Evolutionary conservation across 1,140 invertebrate species (phyloP), one percentile per base, ranked within the genome.

Genomic region (Diprion similis): DNA sequence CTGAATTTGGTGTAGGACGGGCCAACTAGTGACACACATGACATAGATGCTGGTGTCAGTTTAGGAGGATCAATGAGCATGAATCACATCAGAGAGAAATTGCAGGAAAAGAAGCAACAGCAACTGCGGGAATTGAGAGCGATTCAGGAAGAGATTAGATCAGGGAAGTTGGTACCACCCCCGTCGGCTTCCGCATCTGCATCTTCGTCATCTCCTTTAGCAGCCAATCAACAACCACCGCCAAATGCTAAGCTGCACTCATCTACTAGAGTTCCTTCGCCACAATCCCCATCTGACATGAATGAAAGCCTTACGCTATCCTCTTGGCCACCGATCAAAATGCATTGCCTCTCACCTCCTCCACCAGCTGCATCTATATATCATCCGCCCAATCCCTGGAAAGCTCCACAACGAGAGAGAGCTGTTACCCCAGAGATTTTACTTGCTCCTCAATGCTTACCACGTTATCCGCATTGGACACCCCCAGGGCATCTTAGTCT

Each of bases 81-180:
- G 2, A 95, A 96, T 77, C 75, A 86, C 80, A 96, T 97, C 75
- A 93, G 95, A 77, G 94, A 95, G 78, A 97, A 97, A 81, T 84
- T 97, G 1, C 93, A 95, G 80, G 95, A 96, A 82, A 97, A 97
- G 83, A 96, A 96, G 76, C 94, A 95, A 79, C 95, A 96, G 77
- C 95, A 97, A 78, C 85, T 97, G 4, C 93, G 95, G 0, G 95
- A 97, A 83, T 82, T 97, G 11, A 89, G 93, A 72, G 93, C 94
- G 9, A 95, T 96, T 77, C 94, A 96, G 80, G 94, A 95, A 79
- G 95, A 96, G 84, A 96, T 96, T 47, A 95, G 95, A 81, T 94
- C 95, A 79, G 94, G 94, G 0, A 95, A 95, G 82, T 81, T 95
- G 8, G 92, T 90, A 17, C 88, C 90, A 18, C 90, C 90, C 4